Evolutionary conservation across 2,113 vertebrate genomes (phyloP), one percentile per base, ranked within the genome.

Genomic region (Coturnix japonica): DNA sequence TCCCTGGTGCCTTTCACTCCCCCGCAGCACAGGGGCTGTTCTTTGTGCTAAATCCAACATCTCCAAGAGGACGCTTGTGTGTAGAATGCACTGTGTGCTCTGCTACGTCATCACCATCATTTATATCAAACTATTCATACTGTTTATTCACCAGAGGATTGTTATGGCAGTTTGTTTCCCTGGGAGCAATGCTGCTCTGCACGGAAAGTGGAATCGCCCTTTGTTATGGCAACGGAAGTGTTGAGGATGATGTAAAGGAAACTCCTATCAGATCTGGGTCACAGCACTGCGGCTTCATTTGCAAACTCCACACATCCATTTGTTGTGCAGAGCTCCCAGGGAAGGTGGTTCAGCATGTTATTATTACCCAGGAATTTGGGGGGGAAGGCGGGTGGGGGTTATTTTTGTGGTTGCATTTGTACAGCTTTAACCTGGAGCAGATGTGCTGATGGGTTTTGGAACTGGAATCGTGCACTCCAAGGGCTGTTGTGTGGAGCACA

Each of bases 191-290:
- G 7, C 5, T 19, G 31, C 1, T 8, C 83, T n/a, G 86, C 72
- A 3, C 41, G 7, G 89, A 82, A 35, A 87, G 85, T 51, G 44
- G 81, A 87, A 81, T 13, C 53, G 85, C 87, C 80, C 78, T 95
- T 95, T 96, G 95, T 96, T 96, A 91, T 96, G 94, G 94, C 94
- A 96, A 96, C 93, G 7, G 78, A 82, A 95, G 79, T 44, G 91
- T 81, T 89, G 95, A 43, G 94, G 43, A 37, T 96, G 96, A 96
- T 92, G 96, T 94, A 19, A 96, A 94, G 95, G 95, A 81, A 91
- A 92, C 94, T 95, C 91, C 94, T 94, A 60, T 94, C 92, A 78
- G 94, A 74, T 83, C 94, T 95, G 95, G 89, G 94, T 83, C 94
- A 77, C 91, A 85, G 83, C 85, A 65, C 60, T 11, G 2, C 53